Evolutionary conservation across 2,888 invertebrate genomes (phyloP).

Genomic region (Pharmacophagus antenor): DNA sequence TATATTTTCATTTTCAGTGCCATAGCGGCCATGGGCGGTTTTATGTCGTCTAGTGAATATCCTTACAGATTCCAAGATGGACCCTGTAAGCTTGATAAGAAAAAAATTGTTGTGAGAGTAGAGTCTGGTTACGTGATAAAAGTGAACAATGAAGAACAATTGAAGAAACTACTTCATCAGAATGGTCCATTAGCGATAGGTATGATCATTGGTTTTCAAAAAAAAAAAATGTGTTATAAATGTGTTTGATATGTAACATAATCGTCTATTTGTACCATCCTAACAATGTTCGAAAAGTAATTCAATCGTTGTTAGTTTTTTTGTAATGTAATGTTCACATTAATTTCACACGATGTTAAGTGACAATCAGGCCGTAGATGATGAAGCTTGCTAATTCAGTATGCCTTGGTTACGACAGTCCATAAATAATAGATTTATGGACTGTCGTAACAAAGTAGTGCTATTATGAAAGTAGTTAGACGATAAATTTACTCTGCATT

Average conservation of each 20-base stretch:
- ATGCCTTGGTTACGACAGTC: no score
- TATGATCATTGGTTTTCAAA: slow-evolving; percentile 12
- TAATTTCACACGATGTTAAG: not conserved
- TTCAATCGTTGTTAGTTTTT: no score
- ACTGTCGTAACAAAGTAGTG: no score
- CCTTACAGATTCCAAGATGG: slow-evolving; percentile 21
- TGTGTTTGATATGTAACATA: not conserved
- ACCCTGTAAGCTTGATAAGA: slow-evolving; percentile 14
- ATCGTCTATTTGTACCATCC: no score
- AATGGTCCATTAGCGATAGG: slow-evolving; percentile 33
- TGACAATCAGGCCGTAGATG: not conserved
- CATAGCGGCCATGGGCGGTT: slow-evolving; percentile 25
- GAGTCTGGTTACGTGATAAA: slow-evolving; percentile 5
- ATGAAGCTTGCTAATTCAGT: no score
- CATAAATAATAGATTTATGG: no score
- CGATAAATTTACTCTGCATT: no score
- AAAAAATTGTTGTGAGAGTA: slow-evolving; percentile 24
- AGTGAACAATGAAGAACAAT: slow-evolving; percentile 28
- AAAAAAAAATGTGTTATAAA: not conserved
- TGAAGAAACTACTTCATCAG: slow-evolving; percentile 30
- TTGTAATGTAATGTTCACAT: not conserved
- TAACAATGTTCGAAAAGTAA: no score
- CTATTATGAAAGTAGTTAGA: no score
- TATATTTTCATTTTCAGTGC: slow-evolving; percentile 20
- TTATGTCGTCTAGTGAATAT: slow-evolving; percentile 24